phyloP scores from a whole-genome alignment of 2,797 vertebrate species.

The Spinus olivaceus region DNA sequence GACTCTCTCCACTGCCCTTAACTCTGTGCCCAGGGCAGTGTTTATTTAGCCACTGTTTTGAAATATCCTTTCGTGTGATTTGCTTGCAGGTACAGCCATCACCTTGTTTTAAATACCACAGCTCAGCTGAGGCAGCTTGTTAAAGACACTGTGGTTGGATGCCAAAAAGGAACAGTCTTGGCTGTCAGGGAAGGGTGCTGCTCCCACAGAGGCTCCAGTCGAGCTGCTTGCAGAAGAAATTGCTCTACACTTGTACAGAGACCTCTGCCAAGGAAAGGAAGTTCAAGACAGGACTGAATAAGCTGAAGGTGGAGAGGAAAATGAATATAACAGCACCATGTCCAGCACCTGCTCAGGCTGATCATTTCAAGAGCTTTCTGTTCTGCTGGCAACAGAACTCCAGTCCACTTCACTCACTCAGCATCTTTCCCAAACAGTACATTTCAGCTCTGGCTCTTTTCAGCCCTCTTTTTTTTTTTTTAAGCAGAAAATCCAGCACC shows the following conservation, averaged over 20 bases:
- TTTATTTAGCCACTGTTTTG: not conserved
- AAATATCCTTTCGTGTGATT: not conserved
- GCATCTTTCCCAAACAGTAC: not conserved
- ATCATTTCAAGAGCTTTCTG: not conserved
- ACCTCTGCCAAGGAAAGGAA: not conserved
- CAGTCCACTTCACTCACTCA: not conserved
- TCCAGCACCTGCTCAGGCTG: not conserved
- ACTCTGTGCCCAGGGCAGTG: not conserved
- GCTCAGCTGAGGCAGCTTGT: not conserved
- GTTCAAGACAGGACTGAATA: not conserved
- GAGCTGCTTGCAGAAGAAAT: not conserved
- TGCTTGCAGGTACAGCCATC: not conserved
- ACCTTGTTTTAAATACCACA: not conserved
- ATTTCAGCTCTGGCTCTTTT: not conserved
- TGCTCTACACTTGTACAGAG: not conserved
- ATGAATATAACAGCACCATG: rapidly evolving
- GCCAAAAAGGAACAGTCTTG: not conserved
- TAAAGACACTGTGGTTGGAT: not conserved
- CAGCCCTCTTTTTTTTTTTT: not conserved
- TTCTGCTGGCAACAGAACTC: not conserved
- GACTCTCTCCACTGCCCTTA: not conserved
- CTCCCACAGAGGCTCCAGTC: rapidly evolving
- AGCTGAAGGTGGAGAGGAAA: not conserved
- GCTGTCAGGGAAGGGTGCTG: not conserved
- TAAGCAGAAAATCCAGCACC: not conserved